Evolutionary conservation across 2,888 invertebrate species (phyloP), one percentile per base, ranked within the genome.

Genomic region (Myopa testacea): DNA sequence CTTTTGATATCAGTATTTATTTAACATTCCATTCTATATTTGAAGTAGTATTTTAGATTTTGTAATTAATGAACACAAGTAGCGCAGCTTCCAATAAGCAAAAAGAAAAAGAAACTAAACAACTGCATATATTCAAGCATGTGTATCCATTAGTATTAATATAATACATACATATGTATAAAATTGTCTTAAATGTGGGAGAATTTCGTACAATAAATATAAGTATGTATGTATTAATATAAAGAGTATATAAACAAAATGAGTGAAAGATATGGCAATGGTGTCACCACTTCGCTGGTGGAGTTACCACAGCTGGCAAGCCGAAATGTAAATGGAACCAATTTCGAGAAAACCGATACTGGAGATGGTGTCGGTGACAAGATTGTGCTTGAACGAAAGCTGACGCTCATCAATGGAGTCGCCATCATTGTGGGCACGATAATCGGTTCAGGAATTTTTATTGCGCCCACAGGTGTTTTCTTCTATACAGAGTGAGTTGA

Each of bases 361-460:
- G 76, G 78, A 71, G 77, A 72, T 67, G 81, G 75, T 63, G 80
- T 71, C 19, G 78, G 74, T 19, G 91, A 90, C 77, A 92, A 93
- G 90, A 92, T 94, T 83, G 93, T 93, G 83, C 89, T 95, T 81
- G 94, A 96, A 90, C 92, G 96, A 79, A 95, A 95, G 91, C 93
- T 97, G 84, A 96, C 96, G 50, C 91, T 97, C 67, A 91, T 94
- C 84, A 95, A 96, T 90, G 97, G 96, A 82, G 95, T 97, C 40
- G 94, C 95, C 45, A 93, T 97, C 79, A 96, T 97, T 85, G 95
- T 97, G 65, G 96, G 96, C 60, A 94, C 94, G 50, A 96, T 96
- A 84, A 95, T 97, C 82, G 98, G 98, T 92, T 93, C 96, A 79
- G 98, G 98, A 74, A 97, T 98, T 84, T 98, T 98, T 89, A 94